Conservation (phyloP, 2,113 vertebrate species). For the Psilopsiagon aymara region DNA sequence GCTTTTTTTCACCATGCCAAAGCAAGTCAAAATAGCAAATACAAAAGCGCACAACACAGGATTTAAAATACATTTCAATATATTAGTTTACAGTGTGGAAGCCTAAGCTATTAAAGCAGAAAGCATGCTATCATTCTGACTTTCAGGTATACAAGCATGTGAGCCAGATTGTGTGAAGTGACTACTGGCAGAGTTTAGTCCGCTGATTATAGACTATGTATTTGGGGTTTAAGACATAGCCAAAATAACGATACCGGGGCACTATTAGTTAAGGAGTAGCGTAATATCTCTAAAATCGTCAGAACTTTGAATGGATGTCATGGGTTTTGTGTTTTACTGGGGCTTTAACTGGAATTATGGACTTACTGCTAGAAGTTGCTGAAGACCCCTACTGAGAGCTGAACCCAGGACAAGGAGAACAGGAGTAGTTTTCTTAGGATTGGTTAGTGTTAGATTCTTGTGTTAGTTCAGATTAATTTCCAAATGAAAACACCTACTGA, state of each 20-base stretch:
- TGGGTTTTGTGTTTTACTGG: not conserved
- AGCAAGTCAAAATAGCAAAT: not conserved
- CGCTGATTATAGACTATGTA: not conserved
- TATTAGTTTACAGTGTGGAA: not conserved
- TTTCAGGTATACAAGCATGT: not conserved
- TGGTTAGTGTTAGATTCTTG: not conserved
- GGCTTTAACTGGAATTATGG: not conserved
- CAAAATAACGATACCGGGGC: not conserved
- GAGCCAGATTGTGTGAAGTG: not conserved
- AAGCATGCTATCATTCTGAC: not conserved
- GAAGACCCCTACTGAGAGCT: not conserved
- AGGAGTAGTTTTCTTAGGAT: not conserved
- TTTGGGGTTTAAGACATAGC: not conserved
- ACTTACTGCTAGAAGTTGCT: not conserved
- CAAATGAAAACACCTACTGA: not conserved
- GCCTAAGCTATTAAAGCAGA: not conserved
- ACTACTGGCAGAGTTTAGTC: not conserved
- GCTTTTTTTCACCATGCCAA: not conserved
- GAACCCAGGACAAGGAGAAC: not conserved
- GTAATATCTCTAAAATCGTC: not conserved
- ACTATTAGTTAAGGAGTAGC: not conserved
- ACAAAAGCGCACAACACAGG: not conserved
- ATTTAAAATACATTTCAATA: not conserved
- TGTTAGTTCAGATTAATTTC: not conserved
- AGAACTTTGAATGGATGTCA: not conserved